Conservation (phyloP, 2,113 vertebrate species). For the Heterotis niloticus region DNA sequence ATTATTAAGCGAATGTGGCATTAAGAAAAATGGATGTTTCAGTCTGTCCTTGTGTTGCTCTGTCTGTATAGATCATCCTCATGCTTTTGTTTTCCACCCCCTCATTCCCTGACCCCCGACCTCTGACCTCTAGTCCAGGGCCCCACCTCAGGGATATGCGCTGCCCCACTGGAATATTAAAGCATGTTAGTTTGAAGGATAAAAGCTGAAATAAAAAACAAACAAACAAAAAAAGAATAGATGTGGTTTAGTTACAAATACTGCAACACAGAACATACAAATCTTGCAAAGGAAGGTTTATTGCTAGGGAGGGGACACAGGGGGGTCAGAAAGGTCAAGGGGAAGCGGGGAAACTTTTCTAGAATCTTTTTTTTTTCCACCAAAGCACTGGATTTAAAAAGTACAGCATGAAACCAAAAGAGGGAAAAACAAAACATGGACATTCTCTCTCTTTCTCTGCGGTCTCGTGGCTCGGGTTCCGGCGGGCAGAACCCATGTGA, state of each 20-base stretch:
- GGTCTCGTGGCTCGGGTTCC: no score
- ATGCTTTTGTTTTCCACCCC: not conserved
- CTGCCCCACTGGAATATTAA: slow-evolving; percentile 15
- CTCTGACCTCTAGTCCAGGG: slow-evolving; percentile 3
- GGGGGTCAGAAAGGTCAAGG: slow-evolving; percentile 21
- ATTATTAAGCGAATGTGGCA: not conserved
- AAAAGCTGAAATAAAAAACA: slow-evolving; percentile 27
- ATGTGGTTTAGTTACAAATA: slow-evolving; percentile 37
- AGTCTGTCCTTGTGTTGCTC: not conserved
- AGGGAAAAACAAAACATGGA: not conserved
- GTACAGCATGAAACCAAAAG: not conserved
- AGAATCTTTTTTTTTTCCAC: slow-evolving; percentile 14
- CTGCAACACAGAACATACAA: slow-evolving; percentile 38
- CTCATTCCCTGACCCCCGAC: slow-evolving; percentile 16
- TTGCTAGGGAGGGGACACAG: slow-evolving; percentile 37
- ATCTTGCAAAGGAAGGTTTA: slow-evolving; percentile 40
- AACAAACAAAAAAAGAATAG: slow-evolving; percentile 18
- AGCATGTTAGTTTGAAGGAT: slow-evolving; percentile 26
- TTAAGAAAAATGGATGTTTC: not conserved
- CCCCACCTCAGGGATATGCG: not conserved
- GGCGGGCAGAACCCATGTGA: no score
- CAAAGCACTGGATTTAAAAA: slow-evolving; percentile 42
- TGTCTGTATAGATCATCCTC: not conserved
- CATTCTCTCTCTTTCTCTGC: not conserved
- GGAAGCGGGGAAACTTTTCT: slow-evolving; percentile 23